These are phyloP conservation scores for Motacilla alba DNA, from an alignment of 2,113 vertebrate genomes.

Conservation along the genomic window DNA sequence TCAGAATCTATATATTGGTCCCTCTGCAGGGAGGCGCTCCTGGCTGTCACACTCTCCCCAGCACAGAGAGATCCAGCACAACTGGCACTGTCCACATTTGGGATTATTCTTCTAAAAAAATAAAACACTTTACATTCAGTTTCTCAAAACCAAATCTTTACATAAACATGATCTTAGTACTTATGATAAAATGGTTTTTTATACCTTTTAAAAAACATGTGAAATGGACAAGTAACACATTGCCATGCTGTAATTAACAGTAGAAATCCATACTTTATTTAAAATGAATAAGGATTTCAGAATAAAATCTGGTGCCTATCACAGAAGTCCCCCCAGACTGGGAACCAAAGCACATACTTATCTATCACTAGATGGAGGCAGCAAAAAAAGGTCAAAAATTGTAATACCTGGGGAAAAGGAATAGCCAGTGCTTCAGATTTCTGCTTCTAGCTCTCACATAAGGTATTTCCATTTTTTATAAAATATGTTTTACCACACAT, in stretches of 20 bases:
- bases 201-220: background rate
- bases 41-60: background rate
- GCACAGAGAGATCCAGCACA: background rate
- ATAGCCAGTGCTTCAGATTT: background rate
- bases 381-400: background rate
- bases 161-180: background rate
- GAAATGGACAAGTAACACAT: background rate
- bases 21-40: background rate
- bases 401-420: background rate
- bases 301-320: background rate
- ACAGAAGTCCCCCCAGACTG: background rate
- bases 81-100: background rate
- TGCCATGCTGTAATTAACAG: background rate
- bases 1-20: background rate
- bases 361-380: background rate
- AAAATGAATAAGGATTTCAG: background rate
- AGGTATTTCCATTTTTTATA: background rate
- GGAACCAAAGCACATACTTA: background rate
- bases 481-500: background rate
- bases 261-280: background rate
- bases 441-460: background rate
- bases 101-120: background rate
- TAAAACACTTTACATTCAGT: background rate
- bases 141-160: background rate
- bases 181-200: fast-evolving